Evolutionary conservation across 2,113 vertebrate genomes (phyloP).

Genomic region (Henicopernis longicauda): DNA sequence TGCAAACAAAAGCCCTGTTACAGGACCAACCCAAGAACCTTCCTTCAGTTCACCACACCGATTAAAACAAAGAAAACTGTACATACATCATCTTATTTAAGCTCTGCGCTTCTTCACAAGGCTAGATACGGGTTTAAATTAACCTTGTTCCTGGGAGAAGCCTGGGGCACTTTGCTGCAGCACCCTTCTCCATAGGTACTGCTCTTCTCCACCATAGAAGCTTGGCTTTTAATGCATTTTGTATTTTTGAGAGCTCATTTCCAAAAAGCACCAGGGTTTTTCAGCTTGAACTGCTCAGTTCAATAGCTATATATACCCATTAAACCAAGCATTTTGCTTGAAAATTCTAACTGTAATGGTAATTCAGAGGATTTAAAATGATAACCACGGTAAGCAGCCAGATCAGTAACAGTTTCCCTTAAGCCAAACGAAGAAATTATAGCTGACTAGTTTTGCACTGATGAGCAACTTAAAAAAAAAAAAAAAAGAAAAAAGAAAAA

Average conservation of each 20-base stretch:
- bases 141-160: not conserved
- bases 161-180: not conserved
- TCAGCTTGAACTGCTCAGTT: slow-evolving; percentile 31
- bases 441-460: not conserved
- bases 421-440: not conserved
- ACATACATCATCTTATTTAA: not conserved
- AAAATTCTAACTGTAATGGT: not conserved
- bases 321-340: not conserved
- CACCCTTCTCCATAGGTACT: accelerated
- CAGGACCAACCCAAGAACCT: not conserved
- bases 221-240: not conserved
- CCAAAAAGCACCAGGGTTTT: not conserved
- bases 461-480: not conserved
- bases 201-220: not conserved
- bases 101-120: not conserved
- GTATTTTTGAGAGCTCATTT: not conserved
- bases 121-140: accelerated
- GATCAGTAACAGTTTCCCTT: not conserved
- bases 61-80: not conserved
- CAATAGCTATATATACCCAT: not conserved
- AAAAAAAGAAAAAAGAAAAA: too few relatives aligned
- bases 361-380: not conserved
- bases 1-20: not conserved
- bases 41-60: not conserved
- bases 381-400: not conserved